Evolutionary conservation across 2,797 vertebrate genomes (phyloP).

Genomic region (Picus viridis): DNA sequence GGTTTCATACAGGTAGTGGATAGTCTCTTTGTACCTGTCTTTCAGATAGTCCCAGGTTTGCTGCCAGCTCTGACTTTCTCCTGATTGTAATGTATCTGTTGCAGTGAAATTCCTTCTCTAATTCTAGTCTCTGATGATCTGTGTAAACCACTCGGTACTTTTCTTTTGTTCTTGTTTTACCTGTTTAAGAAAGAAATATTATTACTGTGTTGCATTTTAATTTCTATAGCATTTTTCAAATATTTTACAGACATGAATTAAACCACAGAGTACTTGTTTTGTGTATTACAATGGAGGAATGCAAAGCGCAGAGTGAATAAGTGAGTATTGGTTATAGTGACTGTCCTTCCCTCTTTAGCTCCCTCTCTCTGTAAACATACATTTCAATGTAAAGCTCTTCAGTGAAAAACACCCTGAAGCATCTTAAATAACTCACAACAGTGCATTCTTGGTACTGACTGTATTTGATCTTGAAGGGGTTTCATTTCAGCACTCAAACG

Average conservation of each 20-base stretch:
- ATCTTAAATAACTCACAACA: not conserved
- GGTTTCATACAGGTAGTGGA: not conserved
- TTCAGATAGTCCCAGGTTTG: constrained; percentile 92
- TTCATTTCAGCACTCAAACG: not conserved
- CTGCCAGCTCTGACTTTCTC: constrained; percentile 93
- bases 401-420: not conserved
- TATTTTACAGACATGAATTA: not conserved
- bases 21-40: constrained; percentile 87
- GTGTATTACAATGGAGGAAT: not conserved
- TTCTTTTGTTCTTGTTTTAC: constrained; percentile 98
- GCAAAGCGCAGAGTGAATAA: not conserved
- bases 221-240: constrained; percentile 12
- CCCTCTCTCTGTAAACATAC: not conserved
- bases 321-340: not conserved
- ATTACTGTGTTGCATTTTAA: not conserved
- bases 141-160: constrained; percentile 97
- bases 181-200: constrained; percentile 74
- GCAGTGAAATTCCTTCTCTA: constrained; percentile 98
- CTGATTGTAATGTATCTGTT: constrained; percentile 95
- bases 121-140: constrained; percentile 93
- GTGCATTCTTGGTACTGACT: not conserved
- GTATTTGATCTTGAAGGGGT: not conserved
- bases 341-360: not conserved
- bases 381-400: constrained; percentile 1
- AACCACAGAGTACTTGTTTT: not conserved